Evolutionary conservation across 2,888 invertebrate genomes (phyloP).

Genomic region (Caenorhabditis macrosperma): DNA sequence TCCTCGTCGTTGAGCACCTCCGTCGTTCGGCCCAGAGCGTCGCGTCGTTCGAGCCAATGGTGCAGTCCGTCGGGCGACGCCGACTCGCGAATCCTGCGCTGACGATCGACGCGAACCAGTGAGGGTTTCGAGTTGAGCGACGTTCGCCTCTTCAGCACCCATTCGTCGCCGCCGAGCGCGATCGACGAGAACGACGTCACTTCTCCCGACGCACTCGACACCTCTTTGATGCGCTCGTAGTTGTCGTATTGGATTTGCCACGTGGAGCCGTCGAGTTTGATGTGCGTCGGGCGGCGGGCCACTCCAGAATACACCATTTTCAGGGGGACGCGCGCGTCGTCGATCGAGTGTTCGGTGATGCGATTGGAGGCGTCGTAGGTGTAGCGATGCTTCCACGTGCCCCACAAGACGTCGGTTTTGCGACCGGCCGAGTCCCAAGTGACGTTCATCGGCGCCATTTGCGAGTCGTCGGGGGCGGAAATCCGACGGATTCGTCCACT

Average conservation of each 20-base stretch:
- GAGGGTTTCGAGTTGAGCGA: constrained; percentile 49
- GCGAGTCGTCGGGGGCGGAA: constrained; percentile 28
- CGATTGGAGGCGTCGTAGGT: constrained; percentile 61
- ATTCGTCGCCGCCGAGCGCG: constrained; percentile 52
- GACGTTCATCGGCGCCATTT: constrained; percentile 53
- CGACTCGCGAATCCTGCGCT: constrained; percentile 44
- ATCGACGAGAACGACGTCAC: constrained; percentile 52
- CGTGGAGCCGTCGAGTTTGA: constrained; percentile 29
- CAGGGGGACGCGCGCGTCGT: constrained; percentile 35
- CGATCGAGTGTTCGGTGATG: constrained; percentile 43
- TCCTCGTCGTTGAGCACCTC: constrained; percentile 48
- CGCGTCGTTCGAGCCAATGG: constrained; percentile 41
- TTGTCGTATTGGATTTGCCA: constrained; percentile 56
- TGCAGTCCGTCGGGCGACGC: constrained; percentile 59
- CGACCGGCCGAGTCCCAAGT: constrained; percentile 52
- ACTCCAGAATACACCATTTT: constrained; percentile 56
- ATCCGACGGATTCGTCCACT: constrained; percentile 49
- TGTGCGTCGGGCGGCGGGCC: constrained; percentile 36
- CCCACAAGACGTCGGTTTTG: constrained; percentile 55
- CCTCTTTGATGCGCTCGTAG: constrained; percentile 56
- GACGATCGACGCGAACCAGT: constrained; percentile 28
- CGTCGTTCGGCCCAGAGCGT: constrained; percentile 31
- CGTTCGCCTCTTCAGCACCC: constrained; percentile 51
- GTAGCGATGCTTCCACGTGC: constrained; percentile 41
- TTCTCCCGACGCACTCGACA: constrained; percentile 55